A percentile compares a stretch with the other conserved stretches of the same genome.
phyloP scores from a whole-genome alignment of 2,113 vertebrate species.

The Carollia perspicillata region DNA sequence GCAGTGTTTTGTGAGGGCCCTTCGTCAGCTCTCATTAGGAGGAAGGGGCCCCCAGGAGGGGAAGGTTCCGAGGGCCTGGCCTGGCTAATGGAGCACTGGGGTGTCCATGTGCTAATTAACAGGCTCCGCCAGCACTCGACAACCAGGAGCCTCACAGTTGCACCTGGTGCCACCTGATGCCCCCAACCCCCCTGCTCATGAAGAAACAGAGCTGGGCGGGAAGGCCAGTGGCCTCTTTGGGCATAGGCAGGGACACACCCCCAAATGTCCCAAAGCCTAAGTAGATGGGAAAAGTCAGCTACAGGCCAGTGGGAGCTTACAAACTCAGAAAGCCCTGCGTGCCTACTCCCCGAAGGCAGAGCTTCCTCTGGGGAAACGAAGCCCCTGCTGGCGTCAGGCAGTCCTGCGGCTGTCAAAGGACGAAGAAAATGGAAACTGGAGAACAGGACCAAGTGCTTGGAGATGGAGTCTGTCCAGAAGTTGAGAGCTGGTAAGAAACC shows the following conservation, averaged over 20 bases:
- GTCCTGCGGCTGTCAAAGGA: background rate
- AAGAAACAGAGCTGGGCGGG: background rate
- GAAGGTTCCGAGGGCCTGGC: slow-evolving; percentile 80
- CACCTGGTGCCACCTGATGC: slow-evolving; percentile 73
- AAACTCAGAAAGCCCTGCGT: background rate
- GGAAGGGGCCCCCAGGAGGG: slow-evolving; percentile 81
- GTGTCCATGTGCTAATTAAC: slow-evolving; percentile 85
- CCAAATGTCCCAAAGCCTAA: background rate
- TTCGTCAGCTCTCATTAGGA: slow-evolving; percentile 94
- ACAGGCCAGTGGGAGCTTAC: background rate
- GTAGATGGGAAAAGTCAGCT: background rate
- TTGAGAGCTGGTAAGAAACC: background rate
- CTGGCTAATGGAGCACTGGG: slow-evolving; percentile 81
- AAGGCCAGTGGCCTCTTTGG: slow-evolving; percentile 3
- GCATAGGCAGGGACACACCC: background rate
- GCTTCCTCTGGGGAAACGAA: background rate
- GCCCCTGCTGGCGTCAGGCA: background rate
- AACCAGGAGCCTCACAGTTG: slow-evolving; percentile 51
- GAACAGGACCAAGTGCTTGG: background rate
- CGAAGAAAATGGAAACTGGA: background rate
- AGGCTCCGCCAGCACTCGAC: slow-evolving; percentile 77
- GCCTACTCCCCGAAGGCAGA: background rate
- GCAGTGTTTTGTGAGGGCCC: slow-evolving; percentile 94
- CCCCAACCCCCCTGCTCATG: slow-evolving; percentile 50
- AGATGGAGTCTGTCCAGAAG: background rate